A percentile compares a stretch with the other conserved stretches of the same genome.
Conservation (phyloP, 2,113 vertebrate species). For the Nyctereutes procyonoides region DNA sequence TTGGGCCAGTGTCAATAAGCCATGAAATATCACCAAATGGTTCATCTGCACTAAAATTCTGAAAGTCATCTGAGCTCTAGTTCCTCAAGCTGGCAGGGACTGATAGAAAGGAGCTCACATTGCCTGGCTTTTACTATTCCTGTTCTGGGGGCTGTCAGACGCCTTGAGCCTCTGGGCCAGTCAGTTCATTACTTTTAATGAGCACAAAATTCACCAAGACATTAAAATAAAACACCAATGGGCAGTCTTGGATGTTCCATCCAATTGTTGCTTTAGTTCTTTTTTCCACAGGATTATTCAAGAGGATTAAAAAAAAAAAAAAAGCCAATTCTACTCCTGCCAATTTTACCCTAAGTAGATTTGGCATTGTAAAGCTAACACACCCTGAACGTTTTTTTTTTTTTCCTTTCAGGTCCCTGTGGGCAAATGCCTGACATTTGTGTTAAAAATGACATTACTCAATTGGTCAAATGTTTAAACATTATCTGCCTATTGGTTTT, state of each 20-base stretch:
- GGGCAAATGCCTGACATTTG: constrained; percentile 59
- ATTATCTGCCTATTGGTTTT: constrained; percentile 57
- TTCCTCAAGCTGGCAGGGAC: background rate
- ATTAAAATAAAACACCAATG: constrained; percentile 72
- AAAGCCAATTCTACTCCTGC: constrained; percentile 41
- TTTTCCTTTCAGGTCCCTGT: constrained; percentile 45
- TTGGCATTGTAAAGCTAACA: constrained; percentile 70
- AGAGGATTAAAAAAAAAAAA: background rate
- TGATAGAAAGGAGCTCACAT: background rate
- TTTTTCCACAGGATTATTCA: constrained; percentile 73
- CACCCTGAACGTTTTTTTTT: constrained; percentile 38
- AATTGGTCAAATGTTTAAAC: background rate
- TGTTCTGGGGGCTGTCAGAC: background rate
- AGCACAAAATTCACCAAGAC: constrained; percentile 67
- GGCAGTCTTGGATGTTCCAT: constrained; percentile 49
- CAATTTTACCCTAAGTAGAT: constrained; percentile 67
- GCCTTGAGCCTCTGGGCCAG: background rate
- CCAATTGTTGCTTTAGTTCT: constrained; percentile 72
- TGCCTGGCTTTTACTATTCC: background rate
- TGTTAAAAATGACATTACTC: constrained; percentile 65
- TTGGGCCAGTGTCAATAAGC: constrained; percentile 54
- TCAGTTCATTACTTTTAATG: constrained; percentile 77
- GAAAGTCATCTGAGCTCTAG: background rate
- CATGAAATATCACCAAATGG: constrained; percentile 46
- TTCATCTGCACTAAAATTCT: background rate